Evolutionary conservation across 2,888 invertebrate species (phyloP), one percentile per base, ranked within the genome.

Genomic region (Drosophila neonasuta): DNA sequence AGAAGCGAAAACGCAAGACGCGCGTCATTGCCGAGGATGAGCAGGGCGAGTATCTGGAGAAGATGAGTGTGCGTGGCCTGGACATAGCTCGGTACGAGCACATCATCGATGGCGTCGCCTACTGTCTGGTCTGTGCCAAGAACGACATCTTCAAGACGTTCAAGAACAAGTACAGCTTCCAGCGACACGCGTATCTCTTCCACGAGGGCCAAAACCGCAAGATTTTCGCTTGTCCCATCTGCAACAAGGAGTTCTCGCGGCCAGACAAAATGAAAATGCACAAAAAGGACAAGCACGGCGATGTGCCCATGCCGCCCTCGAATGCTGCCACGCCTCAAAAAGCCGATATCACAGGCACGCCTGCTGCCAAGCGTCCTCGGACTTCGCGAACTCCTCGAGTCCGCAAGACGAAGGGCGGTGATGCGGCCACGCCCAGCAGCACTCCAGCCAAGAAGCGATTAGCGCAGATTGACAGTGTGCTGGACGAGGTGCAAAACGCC

Each of bases 261-360:
- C 90, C 90, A 0, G 90, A 90, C 57, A 90, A 90, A 72, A 90
- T 90, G 90, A 90, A 90, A 73, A 89, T 90, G 90, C 90, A 90
- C 77, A 90, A 90, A 68, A 90, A 90, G 74, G 90, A 90, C 52
- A 90, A 90, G 56, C 90, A 90, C 56, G 88, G 89, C 8, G 89
- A 89, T 56, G 76, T 87, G 39, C 76, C 86, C 4, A 83, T 87
- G 67, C 79, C 82, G 41, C 86, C 84, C 2, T 76, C 76, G 0
- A 74, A 76, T 1, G 62, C 70, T 3, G 68, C 76, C 32, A 86
- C 87, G 58, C 79, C 86, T 0, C 56, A 74, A 6, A 86, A 83
- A 32, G 52, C 77, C 0, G 73, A 68, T 0, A 63, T 61, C 1
- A 50, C 71, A 9, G 68, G 72, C 15, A 61, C 80, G n/a, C 78